Conservation (phyloP, 1,140 invertebrate genomes). For the Drosophila arizonae region DNA sequence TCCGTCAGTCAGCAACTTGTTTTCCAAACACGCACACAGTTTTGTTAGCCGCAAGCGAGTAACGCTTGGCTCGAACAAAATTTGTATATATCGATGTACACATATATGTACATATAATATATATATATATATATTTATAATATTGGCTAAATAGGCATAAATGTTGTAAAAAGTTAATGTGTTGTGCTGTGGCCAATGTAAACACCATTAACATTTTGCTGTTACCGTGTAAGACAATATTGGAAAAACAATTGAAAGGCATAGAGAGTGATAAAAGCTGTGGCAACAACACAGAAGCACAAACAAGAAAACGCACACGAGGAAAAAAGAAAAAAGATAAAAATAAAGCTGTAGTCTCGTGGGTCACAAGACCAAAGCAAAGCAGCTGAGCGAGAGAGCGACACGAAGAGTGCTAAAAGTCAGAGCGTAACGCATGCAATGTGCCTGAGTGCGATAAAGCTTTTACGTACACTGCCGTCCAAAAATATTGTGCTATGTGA, state of each 20-base stretch:
- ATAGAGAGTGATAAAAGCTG: constrained; percentile 71
- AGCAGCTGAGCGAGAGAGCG: constrained; percentile 34
- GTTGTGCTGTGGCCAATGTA: constrained; percentile 27
- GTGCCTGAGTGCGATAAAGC: constrained; percentile 45
- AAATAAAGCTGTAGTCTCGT: constrained; percentile 59
- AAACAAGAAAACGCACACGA: constrained; percentile 37
- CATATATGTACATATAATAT: not conserved
- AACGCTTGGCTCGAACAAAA: constrained; percentile 5
- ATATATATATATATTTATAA: constrained; percentile 4
- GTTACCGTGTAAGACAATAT: constrained; percentile 53
- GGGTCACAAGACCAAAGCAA: constrained; percentile 70
- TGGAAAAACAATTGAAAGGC: constrained; percentile 60
- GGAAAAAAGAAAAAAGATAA: constrained; percentile 11
- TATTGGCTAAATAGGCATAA: constrained; percentile 12
- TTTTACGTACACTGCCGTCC: constrained; percentile 56
- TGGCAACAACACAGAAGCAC: constrained; percentile 67
- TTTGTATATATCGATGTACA: not conserved
- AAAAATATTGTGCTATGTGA: constrained; percentile 34
- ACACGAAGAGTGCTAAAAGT: constrained; percentile 18
- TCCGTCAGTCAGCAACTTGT: constrained; percentile 71
- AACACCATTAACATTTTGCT: constrained; percentile 47
- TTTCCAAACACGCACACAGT: constrained; percentile 46
- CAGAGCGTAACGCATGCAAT: constrained; percentile 36
- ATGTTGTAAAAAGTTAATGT: constrained; percentile 6
- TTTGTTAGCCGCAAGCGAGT: constrained; percentile 1